Evolutionary conservation across 2,888 invertebrate species (phyloP), one percentile per base, ranked within the genome.

Genomic region (Dermolepida albohirtum): DNA sequence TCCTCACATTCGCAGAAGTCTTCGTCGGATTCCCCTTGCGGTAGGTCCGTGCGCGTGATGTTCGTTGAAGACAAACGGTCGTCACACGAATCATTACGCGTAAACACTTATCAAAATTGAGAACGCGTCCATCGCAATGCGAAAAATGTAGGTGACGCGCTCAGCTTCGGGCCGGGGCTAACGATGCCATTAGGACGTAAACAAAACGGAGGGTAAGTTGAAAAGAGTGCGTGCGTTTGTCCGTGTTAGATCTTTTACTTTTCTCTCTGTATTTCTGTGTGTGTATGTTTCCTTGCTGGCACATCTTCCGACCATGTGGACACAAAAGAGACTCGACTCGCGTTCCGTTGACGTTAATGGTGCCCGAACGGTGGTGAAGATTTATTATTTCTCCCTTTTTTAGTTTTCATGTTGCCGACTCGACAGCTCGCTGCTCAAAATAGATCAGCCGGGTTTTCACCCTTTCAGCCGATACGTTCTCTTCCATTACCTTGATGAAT

Each of bases 1-100:
- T 52, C 52, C 43, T 44, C 47, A 49, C 14, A 44, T 66, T 55
- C 54, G 66, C 66, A 66, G 55, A 55, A 66, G 67, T 62, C 52
- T 67, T 59, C 63, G 62, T 16, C 63, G 62, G 51, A 62, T 44
- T 62, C 51, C 63, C 17, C 62, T 67, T 67, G 67, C 39, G 67
- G 63, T 67, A 67, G 67, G 67, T 67, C 67, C 59, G 40, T 29
- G 50, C 52, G 49, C 62, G 64, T 22, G 40, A 64, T 64, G 64
- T 27, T 52, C 51, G 17, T n/a, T 43, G 27, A 41, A 41, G 22
- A 11, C 16, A 10, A 50, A 39, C 63, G 27, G 51, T 14, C 27
- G 50, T 6, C 64, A 29, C 22, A 39, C 10, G 8, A 11, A 8
- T 11, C 43, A 27, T 57, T 22, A n/a, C 43, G 43, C 43, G 8